Conservation (phyloP, 2,113 vertebrate genomes). For the Pleuronectes platessa region DNA sequence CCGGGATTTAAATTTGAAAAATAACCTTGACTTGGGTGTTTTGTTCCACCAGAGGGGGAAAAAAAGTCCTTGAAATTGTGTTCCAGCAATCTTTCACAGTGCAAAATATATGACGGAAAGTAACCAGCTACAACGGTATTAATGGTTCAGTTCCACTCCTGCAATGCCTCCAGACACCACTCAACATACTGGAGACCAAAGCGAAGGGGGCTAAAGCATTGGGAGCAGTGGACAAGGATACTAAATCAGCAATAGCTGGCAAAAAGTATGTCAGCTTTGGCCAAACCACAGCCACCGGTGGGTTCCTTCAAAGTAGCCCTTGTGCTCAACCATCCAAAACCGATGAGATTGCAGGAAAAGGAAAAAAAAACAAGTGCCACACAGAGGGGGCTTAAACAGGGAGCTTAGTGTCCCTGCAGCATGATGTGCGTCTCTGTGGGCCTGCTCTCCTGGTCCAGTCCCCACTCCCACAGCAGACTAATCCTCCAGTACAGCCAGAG, state of each 20-base stretch:
- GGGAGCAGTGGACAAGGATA: conserved; percentile 32
- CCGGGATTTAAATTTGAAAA: not conserved
- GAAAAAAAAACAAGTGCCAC: conserved; percentile 49
- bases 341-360: conserved; percentile 57
- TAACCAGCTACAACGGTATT: conserved; percentile 29
- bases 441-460: conserved; percentile 53
- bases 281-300: conserved; percentile 71
- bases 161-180: conserved; percentile 58
- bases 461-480: conserved; percentile 53
- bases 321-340: conserved; percentile 78
- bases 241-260: conserved; percentile 71
- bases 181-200: conserved; percentile 64
- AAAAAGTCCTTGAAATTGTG: conserved; percentile 39
- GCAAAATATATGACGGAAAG: conserved; percentile 29
- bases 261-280: conserved; percentile 68
- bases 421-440: conserved; percentile 57
- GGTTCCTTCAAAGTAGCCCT: conserved; percentile 78
- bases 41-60: conserved; percentile 14
- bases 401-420: conserved; percentile 75
- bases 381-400: conserved; percentile 72
- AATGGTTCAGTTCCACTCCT: conserved; percentile 60
- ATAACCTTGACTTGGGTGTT: conserved; percentile 27
- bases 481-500: conserved; percentile 59
- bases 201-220: conserved; percentile 27
- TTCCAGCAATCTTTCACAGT: conserved; percentile 34